Percentiles rank a stretch among this genome's conserved stretches.
phyloP scores from a whole-genome alignment of 2,113 vertebrate species.

The Crotalus tigris region DNA sequence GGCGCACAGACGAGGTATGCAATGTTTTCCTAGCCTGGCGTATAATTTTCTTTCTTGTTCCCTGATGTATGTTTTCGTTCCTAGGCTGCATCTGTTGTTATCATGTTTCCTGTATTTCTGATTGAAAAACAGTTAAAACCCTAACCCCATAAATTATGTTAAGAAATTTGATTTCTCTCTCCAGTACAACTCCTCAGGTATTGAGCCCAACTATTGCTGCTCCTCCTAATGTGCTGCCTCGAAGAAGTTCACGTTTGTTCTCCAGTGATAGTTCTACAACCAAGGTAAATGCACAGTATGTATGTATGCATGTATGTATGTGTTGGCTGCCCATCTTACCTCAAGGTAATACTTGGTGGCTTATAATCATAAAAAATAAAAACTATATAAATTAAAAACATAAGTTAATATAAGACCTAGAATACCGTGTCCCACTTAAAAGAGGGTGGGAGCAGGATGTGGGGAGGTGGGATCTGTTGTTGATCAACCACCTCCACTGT shows the following conservation, averaged over 20 bases:
- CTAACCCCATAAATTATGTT: not conserved
- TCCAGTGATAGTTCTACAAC: constrained; percentile 97
- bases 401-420: not conserved
- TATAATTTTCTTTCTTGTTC: not conserved
- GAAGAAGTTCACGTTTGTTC: constrained; percentile 93
- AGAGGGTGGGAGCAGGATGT: not conserved
- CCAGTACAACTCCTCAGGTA: constrained; percentile 95
- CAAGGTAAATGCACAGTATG: constrained; percentile 79
- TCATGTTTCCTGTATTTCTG: not conserved
- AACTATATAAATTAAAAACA: not conserved
- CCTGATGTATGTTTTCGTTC: not conserved
- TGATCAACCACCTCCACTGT: not conserved
- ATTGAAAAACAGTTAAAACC: not conserved
- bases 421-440: not conserved
- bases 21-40: not conserved
- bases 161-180: not conserved
- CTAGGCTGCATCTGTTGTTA: not conserved
- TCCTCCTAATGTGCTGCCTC: constrained; percentile 93
- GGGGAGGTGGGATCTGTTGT: not conserved
- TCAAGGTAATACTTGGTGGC: not conserved
- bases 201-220: constrained; percentile 95
- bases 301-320: too few relatives aligned
- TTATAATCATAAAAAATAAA: not conserved
- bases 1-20: constrained; percentile 93
- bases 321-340: not conserved